These are phyloP conservation scores for Barypeithes pellucidus DNA, from an alignment of 2,888 invertebrate species.

Conservation along the genomic window DNA sequence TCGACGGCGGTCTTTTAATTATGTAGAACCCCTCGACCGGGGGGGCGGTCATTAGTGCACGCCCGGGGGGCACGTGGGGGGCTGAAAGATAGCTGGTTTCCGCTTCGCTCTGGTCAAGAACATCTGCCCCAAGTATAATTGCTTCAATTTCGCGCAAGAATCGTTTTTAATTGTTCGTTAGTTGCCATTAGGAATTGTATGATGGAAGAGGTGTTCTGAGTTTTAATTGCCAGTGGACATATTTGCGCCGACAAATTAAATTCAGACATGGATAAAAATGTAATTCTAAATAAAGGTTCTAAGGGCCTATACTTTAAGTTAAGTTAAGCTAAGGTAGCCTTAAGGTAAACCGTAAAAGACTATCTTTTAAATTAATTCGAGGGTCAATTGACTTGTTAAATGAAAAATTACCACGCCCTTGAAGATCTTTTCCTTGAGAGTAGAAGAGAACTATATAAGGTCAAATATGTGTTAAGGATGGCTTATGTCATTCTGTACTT, in stretches of 20 bases:
- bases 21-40: constrained; percentile 66
- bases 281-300: too few relatives aligned
- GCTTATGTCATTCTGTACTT: too few relatives aligned
- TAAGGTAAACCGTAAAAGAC: too few relatives aligned
- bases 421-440: too few relatives aligned
- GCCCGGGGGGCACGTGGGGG: constrained; percentile 50
- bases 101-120: constrained; percentile 38
- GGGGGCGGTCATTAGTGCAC: constrained; percentile 61
- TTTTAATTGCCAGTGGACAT: not conserved
- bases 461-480: too few relatives aligned
- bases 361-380: too few relatives aligned
- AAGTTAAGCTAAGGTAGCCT: too few relatives aligned
- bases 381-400: too few relatives aligned
- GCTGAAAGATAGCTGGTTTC: constrained; percentile 55
- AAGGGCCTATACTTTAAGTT: too few relatives aligned
- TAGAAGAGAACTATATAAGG: too few relatives aligned
- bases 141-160: constrained; percentile 41
- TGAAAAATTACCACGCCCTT: too few relatives aligned
- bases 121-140: constrained; percentile 44
- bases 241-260: not conserved
- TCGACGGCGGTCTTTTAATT: constrained; percentile 69
- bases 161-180: constrained; percentile 48
- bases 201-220: not conserved
- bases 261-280: too few relatives aligned
- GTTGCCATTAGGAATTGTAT: constrained; percentile 26